Percentiles rank a stretch among this genome's conserved stretches.
Conservation (phyloP, 1,140 invertebrate species). For the Rhyzopertha dominica region DNA sequence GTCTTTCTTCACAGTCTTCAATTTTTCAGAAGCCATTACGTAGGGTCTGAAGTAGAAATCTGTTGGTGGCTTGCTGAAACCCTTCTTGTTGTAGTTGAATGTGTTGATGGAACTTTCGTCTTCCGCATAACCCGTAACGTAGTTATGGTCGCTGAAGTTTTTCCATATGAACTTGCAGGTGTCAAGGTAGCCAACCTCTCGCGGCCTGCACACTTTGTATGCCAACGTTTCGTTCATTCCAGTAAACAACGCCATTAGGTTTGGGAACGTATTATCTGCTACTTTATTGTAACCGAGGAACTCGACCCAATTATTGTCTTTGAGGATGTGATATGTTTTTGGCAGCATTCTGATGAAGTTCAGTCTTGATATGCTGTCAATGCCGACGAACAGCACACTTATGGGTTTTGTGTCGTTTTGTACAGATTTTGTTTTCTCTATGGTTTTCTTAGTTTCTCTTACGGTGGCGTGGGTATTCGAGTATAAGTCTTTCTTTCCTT, state of each 20-base stretch:
- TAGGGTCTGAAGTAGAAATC: conserved; percentile 72
- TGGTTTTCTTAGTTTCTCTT: conserved; percentile 33
- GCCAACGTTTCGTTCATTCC: conserved; percentile 54
- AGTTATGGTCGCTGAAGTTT: conserved; percentile 53
- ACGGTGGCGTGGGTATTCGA: conserved; percentile 50
- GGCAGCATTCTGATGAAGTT: conserved; percentile 75
- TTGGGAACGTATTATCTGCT: conserved; percentile 78
- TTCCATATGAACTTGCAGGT: conserved; percentile 61
- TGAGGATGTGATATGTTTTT: conserved; percentile 61
- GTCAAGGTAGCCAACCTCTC: conserved; percentile 48
- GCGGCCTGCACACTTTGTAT: conserved; percentile 51
- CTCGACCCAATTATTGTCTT: conserved; percentile 47
- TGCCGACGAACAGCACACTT: conserved; percentile 70
- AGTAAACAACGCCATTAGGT: conserved; percentile 71
- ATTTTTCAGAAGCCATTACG: conserved; percentile 55
- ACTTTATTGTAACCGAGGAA: conserved; percentile 62
- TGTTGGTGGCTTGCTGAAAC: conserved; percentile 62
- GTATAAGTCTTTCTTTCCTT: conserved; percentile 45
- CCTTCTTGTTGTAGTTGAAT: conserved; percentile 60
- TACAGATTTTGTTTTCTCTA: conserved; percentile 24
- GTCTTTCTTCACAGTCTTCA: conserved; percentile 44
- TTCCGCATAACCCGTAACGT: conserved; percentile 61
- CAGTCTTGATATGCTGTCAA: conserved; percentile 76
- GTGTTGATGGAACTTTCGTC: conserved; percentile 56
- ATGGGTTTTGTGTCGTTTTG: conserved; percentile 39